A percentile compares a stretch with the other conserved stretches of the same genome.
phyloP scores from a whole-genome alignment of 2,113 vertebrate species.

The Tachysurus fulvidraco region DNA sequence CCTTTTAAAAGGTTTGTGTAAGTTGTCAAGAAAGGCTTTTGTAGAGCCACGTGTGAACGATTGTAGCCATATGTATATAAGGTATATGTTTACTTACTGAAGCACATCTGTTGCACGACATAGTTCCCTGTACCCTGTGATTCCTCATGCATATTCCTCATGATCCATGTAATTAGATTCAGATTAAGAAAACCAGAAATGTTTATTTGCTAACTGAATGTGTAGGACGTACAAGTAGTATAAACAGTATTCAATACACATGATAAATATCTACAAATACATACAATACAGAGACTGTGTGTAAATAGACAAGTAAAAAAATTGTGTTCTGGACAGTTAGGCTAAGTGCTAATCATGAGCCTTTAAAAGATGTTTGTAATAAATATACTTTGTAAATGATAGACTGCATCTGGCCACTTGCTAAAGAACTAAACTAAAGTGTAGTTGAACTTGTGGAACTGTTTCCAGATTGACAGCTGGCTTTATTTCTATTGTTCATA shows the following conservation, averaged over 20 bases:
- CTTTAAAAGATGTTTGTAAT: neutral
- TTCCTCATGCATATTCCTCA: neutral
- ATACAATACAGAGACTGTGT: neutral
- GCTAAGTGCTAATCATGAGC: neutral
- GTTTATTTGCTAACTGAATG: neutral
- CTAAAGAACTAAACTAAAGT: neutral
- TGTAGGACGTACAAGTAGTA: neutral
- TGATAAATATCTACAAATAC: neutral
- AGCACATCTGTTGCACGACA: neutral
- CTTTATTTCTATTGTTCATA: slow-evolving; percentile 5
- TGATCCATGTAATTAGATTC: neutral
- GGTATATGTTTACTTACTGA: neutral
- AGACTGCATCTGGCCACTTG: neutral
- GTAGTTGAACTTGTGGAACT: neutral
- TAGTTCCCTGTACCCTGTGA: neutral
- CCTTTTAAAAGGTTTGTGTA: neutral
- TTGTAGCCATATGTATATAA: neutral
- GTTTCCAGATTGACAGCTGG: slow-evolving; percentile 2
- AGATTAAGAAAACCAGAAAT: neutral
- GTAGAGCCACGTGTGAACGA: too few relatives aligned
- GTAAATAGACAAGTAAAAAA: neutral
- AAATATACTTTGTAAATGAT: neutral
- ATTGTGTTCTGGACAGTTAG: neutral
- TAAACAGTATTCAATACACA: neutral
- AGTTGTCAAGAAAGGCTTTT: neutral